Percentiles rank a stretch among this genome's conserved stretches.
Conservation (phyloP, 2,113 vertebrate species). For the Pomatorhinus ruficollis region DNA sequence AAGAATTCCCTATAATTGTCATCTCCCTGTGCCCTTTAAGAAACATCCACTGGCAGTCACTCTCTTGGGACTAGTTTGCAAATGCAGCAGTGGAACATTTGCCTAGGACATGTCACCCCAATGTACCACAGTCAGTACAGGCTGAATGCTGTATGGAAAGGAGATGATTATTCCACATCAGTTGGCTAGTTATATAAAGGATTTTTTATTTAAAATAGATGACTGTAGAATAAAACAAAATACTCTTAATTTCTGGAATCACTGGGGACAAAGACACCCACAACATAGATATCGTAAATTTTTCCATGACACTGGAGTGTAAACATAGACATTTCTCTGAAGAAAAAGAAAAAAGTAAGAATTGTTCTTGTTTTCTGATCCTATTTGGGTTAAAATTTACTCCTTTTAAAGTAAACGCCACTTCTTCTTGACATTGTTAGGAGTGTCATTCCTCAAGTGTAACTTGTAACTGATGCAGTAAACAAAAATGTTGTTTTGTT, state of each 20-base stretch:
- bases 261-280: neutral
- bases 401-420: neutral
- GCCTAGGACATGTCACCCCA: neutral
- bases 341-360: neutral
- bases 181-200: neutral
- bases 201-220: neutral
- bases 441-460: constrained; percentile 26
- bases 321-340: neutral
- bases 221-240: neutral
- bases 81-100: neutral
- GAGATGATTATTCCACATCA: neutral
- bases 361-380: neutral
- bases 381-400: constrained; percentile 19
- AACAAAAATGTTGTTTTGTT: constrained; percentile 61
- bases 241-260: neutral
- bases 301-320: neutral
- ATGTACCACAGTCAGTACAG: rapidly evolving
- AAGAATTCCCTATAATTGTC: neutral
- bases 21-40: neutral
- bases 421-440: constrained; percentile 41
- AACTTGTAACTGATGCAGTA: constrained; percentile 46
- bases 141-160: neutral
- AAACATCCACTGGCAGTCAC: neutral
- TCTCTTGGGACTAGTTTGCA: neutral
- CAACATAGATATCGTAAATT: neutral